Evolutionary conservation across 2,113 vertebrate genomes (phyloP), one percentile per base, ranked within the genome.

Genomic region (Chlorodrepanis virens): DNA sequence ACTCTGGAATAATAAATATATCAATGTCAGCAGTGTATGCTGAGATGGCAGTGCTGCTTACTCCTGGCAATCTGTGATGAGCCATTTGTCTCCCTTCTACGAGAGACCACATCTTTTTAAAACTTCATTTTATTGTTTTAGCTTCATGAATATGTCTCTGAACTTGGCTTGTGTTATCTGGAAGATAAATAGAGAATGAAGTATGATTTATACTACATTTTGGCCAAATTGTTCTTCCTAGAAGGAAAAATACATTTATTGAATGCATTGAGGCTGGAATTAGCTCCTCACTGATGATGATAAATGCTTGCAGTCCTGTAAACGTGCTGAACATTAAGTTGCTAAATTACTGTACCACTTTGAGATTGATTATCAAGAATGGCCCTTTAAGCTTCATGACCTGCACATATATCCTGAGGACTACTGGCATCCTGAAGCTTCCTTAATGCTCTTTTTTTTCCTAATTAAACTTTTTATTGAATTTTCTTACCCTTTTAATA

Each of bases 391-490:
- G 61, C 90, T 84, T 78, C 54, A 19, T 93, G 83, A 92, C 68
- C 80, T 6, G 12, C 35, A 19, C 85, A 85, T 65, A 40, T 68
- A 84, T 96, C 83, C 94, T 93, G 80, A 90, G 19, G 40, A 90
- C 70, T 69, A 57, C 87, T 70, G 59, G 87, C 76, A 37, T 96
- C 82, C 94, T 64, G 76, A 97, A 94, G 90, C 85, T 93, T 87
- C 83, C 49, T 94, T 87, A 85, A 90, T 94, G 91, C 80, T 98
- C 97, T 97, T 97, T 97, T 98, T 97, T 97, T 97, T 96, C 96
- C 97, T 97, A 98, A 98, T 98, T 99, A 98, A 98, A 98, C 98
- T 98, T 97, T 93, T 97, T 98, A 98, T 98, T 95, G 97, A 98
- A 98, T 98, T 98, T 97, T 97, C 97, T 98, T 96, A 78, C 96